phyloP scores from a whole-genome alignment of 2,888 invertebrate genomes.

The Metopia argyrocephala region DNA sequence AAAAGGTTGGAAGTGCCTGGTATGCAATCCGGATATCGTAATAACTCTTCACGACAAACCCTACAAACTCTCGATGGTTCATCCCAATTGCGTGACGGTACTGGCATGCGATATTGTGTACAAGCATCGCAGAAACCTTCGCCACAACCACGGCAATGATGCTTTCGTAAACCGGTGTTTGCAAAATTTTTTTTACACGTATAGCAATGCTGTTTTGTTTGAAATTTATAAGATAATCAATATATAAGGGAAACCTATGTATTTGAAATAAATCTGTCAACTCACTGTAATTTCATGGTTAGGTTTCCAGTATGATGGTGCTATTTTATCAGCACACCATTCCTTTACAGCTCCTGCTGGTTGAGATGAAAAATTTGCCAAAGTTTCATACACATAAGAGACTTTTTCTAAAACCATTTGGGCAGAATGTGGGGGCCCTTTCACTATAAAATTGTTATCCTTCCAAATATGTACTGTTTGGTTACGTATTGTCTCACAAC shows the following conservation, averaged over 20 bases:
- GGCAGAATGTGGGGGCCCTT: constrained; percentile 81
- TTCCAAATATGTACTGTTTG: constrained; percentile 86
- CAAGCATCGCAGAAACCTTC: constrained; percentile 88
- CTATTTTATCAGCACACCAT: constrained; percentile 87
- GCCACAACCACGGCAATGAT: constrained; percentile 89
- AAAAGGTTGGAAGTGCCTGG: constrained; percentile 69
- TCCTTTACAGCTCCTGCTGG: constrained; percentile 84
- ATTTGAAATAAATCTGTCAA: no score
- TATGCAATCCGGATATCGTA: constrained; percentile 70
- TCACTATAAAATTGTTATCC: constrained; percentile 79
- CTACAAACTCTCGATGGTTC: constrained; percentile 87
- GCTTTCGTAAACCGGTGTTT: constrained; percentile 81
- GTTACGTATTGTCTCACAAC: constrained; percentile 81
- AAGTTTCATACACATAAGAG: constrained; percentile 82
- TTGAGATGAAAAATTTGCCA: constrained; percentile 83
- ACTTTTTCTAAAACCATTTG: constrained; percentile 84
- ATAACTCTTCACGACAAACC: constrained; percentile 80
- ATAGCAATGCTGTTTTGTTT: constrained; percentile 84
- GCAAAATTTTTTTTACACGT: constrained; percentile 82
- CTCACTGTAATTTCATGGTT: constrained; percentile 86
- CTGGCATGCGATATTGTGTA: constrained; percentile 83
- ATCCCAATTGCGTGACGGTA: constrained; percentile 86
- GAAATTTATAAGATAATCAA: no score
- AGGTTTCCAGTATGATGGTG: constrained; percentile 89
- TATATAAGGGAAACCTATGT: no score